Percentiles rank a stretch among this genome's conserved stretches.
Evolutionary conservation across 2,888 invertebrate genomes (phyloP).

Genomic region (Apoderus coryli): DNA sequence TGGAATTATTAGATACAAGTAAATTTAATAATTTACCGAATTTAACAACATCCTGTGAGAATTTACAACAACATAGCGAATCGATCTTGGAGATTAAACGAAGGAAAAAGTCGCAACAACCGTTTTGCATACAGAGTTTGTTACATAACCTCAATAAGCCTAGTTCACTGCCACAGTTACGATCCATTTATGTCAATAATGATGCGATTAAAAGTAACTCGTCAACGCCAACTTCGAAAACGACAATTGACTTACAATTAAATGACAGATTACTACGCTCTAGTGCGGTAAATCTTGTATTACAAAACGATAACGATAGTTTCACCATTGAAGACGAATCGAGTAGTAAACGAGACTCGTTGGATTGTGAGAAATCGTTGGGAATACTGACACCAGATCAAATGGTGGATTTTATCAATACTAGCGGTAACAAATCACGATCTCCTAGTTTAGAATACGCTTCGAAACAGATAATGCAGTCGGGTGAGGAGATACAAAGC

Average conservation of each 20-base stretch:
- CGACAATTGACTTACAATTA: too few species aligned
- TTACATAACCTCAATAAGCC: too few species aligned
- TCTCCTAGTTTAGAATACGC: slow-evolving; percentile 18
- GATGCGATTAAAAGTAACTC: slow-evolving; percentile 4
- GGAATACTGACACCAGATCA: slow-evolving; percentile 82
- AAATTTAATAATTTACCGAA: slow-evolving; percentile 10
- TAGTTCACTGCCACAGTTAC: slow-evolving; percentile 18
- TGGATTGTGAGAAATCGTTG: slow-evolving; percentile 53
- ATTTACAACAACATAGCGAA: slow-evolving; percentile 15
- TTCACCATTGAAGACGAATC: slow-evolving; percentile 23
- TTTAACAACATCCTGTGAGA: slow-evolving; percentile 18
- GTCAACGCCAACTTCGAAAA: too few species aligned
- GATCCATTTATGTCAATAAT: slow-evolving; percentile 9
- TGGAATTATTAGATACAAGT: background rate
- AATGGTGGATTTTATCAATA: slow-evolving; percentile 47
- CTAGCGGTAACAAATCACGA: too few species aligned
- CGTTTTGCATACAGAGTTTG: too few species aligned
- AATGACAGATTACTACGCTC: too few species aligned
- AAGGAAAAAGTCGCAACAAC: slow-evolving; percentile 15
- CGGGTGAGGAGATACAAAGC: slow-evolving; percentile 22
- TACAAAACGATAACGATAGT: too few species aligned
- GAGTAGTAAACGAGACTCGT: slow-evolving; percentile 55
- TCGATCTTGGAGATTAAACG: slow-evolving; percentile 19
- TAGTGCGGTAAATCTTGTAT: too few species aligned
- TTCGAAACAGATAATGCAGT: background rate